These are phyloP conservation scores for Mirounga angustirostris DNA, from an alignment of 2,113 vertebrate genomes.

Conservation along the genomic window DNA sequence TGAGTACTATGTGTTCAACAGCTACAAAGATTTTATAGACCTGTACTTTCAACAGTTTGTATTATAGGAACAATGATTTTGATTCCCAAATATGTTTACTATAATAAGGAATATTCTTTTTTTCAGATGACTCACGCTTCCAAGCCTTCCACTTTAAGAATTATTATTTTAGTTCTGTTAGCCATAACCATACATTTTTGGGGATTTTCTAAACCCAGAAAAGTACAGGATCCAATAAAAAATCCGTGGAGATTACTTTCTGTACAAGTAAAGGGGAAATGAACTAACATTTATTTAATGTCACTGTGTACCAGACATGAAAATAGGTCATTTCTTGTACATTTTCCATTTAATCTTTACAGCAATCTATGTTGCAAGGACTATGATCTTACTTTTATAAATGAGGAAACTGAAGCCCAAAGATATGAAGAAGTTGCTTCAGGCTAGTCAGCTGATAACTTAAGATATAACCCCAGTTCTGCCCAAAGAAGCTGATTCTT, in stretches of 20 bases:
- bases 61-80: slow-evolving; percentile 21
- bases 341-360: slow-evolving; percentile 32
- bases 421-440: slow-evolving; percentile 34
- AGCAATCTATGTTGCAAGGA: not conserved
- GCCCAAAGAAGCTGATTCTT: not conserved
- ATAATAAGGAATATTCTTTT: not conserved
- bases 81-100: not conserved
- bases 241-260: not conserved
- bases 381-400: not conserved
- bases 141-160: not conserved
- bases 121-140: not conserved
- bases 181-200: not conserved
- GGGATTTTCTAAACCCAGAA: not conserved
- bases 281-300: slow-evolving; percentile 27
- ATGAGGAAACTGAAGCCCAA: not conserved
- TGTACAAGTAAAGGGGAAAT: slow-evolving; percentile 6
- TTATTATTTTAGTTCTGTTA: not conserved
- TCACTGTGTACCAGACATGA: not conserved
- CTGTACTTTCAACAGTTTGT: not conserved
- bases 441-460: not conserved
- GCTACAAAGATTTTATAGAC: not conserved
- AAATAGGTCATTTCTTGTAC: not conserved
- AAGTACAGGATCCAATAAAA: slow-evolving; percentile 14
- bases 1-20: not conserved
- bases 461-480: not conserved